Percentiles rank a stretch among this genome's conserved stretches.
Evolutionary conservation across 1,140 invertebrate genomes (phyloP).

Genomic region (Helicoverpa armigera): DNA sequence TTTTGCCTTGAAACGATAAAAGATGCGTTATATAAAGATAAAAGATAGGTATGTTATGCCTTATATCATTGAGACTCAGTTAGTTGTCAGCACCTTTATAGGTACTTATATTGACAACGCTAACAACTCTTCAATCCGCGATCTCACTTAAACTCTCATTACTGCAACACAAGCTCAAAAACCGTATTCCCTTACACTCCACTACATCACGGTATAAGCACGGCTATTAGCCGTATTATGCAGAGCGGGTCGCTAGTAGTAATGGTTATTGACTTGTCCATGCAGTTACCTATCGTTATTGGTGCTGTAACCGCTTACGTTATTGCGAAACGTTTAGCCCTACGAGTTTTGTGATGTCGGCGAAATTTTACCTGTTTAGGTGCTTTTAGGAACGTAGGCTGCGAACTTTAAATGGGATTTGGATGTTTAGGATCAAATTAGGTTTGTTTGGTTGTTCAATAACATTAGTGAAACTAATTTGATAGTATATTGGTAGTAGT

Average conservation of each 20-base stretch:
- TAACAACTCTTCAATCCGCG: no score
- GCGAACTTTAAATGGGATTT: background rate
- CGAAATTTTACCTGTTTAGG: conserved; percentile 34
- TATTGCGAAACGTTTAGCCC: conserved; percentile 39
- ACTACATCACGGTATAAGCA: conserved; percentile 14
- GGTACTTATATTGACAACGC: no score
- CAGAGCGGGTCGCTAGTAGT: conserved; percentile 20
- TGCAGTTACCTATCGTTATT: conserved; percentile 41
- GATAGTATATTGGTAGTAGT: no score
- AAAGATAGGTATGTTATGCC: no score
- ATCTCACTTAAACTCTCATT: background rate
- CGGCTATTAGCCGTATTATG: conserved; percentile 35
- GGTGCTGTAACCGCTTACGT: conserved; percentile 41
- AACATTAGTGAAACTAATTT: no score
- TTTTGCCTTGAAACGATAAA: no score
- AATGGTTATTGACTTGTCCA: conserved; percentile 48
- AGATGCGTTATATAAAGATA: no score
- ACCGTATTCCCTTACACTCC: background rate
- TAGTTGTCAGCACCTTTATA: no score
- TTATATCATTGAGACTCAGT: no score
- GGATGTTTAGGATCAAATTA: no score
- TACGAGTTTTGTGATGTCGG: background rate
- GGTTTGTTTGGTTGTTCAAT: background rate
- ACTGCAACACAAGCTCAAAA: background rate
- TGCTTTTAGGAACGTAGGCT: background rate